phyloP scores from a whole-genome alignment of 2,888 invertebrate species.

The Ormyrus nitidulus region DNA sequence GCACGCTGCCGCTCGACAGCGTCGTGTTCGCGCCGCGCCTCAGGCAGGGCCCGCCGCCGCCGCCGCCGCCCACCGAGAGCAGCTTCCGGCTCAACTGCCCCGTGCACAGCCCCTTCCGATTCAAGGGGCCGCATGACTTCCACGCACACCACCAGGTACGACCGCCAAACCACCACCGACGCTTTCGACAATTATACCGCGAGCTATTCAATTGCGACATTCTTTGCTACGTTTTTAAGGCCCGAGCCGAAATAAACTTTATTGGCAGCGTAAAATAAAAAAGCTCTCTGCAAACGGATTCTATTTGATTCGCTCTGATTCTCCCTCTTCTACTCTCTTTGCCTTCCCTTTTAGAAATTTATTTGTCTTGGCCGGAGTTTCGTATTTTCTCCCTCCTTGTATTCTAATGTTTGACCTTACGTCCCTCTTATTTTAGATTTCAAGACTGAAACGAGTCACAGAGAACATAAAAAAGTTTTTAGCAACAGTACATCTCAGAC shows the following conservation, averaged over 20 bases:
- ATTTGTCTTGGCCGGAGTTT: too few species aligned
- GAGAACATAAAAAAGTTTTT: too few species aligned
- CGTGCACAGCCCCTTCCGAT: constrained; percentile 86
- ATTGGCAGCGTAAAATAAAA: constrained; percentile 6
- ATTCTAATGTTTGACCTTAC: neutral
- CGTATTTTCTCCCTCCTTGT: neutral
- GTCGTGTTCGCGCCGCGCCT: constrained; percentile 74
- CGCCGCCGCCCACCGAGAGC: constrained; percentile 76
- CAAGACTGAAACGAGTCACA: too few species aligned
- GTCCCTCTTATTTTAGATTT: too few species aligned
- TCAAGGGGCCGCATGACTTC: constrained; percentile 77
- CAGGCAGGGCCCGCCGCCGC: constrained; percentile 76
- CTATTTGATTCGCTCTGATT: constrained; percentile 40
- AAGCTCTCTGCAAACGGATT: constrained; percentile 10
- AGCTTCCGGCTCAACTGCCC: constrained; percentile 80
- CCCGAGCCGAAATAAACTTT: constrained; percentile 3
- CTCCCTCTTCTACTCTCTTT: neutral
- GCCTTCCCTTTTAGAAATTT: too few species aligned
- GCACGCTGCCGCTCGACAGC: constrained; percentile 75
- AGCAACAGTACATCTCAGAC: too few species aligned
- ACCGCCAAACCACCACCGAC: neutral
- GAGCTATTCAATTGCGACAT: neutral
- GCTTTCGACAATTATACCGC: too few species aligned
- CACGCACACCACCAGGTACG: constrained; percentile 74
- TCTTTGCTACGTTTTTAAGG: neutral